Evolutionary conservation across 2,888 invertebrate genomes (phyloP).

Genomic region (Phengaris arion): DNA sequence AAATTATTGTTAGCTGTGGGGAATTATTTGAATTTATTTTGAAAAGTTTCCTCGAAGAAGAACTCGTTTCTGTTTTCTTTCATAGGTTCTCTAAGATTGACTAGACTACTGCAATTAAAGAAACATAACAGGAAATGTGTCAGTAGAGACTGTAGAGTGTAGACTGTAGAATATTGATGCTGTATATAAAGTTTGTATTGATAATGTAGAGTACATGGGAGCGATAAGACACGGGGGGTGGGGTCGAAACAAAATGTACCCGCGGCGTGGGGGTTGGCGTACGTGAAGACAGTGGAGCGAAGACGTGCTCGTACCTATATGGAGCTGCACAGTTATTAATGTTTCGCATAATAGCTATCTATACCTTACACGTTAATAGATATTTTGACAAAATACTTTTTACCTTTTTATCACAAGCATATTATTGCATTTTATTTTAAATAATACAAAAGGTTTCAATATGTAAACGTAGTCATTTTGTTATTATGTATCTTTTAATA

Average conservation of each 20-base stretch:
- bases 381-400: no score
- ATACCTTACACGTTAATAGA: background rate
- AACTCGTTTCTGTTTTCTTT: background rate
- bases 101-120: no score
- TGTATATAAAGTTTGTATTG: constrained; percentile 42
- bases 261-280: constrained; percentile 55
- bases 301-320: constrained; percentile 56
- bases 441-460: no score
- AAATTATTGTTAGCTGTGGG: background rate
- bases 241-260: constrained; percentile 51
- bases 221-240: constrained; percentile 66
- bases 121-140: no score
- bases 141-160: no score
- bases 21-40: background rate
- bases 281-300: constrained; percentile 73
- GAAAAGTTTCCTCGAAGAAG: background rate
- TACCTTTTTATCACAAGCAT: no score
- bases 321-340: constrained; percentile 47
- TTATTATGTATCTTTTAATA: no score
- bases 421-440: no score
- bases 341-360: constrained; percentile 24
- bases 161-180: constrained; percentile 34
- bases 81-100: no score
- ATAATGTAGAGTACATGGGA: constrained; percentile 52
- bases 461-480: no score